Percentiles rank a stretch among this genome's conserved stretches.
Conservation (phyloP, 2,113 vertebrate species). For the Dissostichus mawsoni region DNA sequence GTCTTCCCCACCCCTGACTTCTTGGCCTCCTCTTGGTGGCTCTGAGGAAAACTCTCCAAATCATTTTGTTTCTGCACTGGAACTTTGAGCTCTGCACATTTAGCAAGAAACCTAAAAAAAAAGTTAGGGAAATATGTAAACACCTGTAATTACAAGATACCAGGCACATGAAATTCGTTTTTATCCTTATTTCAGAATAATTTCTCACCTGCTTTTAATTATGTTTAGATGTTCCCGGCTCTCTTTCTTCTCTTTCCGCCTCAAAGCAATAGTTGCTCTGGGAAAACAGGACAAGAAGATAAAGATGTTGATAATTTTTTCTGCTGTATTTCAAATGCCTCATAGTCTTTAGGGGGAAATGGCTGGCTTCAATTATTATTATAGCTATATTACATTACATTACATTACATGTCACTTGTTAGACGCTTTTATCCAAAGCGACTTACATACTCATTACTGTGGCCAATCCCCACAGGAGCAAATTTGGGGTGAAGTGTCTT, state of each 20-base stretch:
- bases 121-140: background rate
- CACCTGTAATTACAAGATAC: background rate
- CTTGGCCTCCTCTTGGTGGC: conserved; percentile 68
- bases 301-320: background rate
- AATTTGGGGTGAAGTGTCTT: too few species aligned
- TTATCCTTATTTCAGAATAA: background rate
- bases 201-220: conserved; percentile 75
- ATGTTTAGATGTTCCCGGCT: conserved; percentile 81
- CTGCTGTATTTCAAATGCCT: background rate
- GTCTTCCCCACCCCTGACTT: conserved; percentile 59
- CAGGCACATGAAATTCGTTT: background rate
- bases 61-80: conserved; percentile 65
- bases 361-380: background rate
- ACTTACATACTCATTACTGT: too few species aligned
- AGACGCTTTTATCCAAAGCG: too few species aligned
- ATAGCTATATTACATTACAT: too few species aligned
- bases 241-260: conserved; percentile 67
- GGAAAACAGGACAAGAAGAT: conserved; percentile 2
- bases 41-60: conserved; percentile 26
- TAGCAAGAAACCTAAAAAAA: conserved; percentile 75
- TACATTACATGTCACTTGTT: too few species aligned
- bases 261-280: conserved; percentile 76
- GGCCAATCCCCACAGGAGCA: too few species aligned
- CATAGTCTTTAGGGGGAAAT: background rate
- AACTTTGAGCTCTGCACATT: conserved; percentile 76